These are phyloP conservation scores for Lepidotrigona ventralis DNA, from an alignment of 1,140 invertebrate species.

Conservation along the genomic window DNA sequence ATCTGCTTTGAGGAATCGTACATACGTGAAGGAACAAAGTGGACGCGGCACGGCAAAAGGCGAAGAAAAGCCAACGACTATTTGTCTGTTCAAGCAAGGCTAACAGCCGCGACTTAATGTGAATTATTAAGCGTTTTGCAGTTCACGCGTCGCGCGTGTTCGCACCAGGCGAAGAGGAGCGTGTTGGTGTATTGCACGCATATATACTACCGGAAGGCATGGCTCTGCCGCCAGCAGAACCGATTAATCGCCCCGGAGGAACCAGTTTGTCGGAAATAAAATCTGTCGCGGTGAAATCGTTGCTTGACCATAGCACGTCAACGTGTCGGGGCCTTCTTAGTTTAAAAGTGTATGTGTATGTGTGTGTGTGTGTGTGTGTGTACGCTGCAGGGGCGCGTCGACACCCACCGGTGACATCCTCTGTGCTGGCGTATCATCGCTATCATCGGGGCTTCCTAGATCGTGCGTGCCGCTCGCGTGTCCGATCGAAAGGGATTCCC, in stretches of 20 bases:
- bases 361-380: neutral
- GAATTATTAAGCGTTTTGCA: slow-evolving; percentile 40
- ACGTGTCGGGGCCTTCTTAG: slow-evolving; percentile 49
- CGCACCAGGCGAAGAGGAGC: slow-evolving; percentile 26
- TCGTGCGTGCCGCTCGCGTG: slow-evolving; percentile 39
- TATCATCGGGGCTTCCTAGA: slow-evolving; percentile 58
- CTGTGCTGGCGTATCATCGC: slow-evolving; percentile 31
- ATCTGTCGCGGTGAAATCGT: slow-evolving; percentile 72
- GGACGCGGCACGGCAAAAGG: neutral
- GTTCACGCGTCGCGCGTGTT: slow-evolving; percentile 41
- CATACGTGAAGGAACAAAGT: neutral
- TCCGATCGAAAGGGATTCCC: slow-evolving; percentile 62
- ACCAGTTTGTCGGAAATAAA: slow-evolving; percentile 79
- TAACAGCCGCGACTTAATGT: slow-evolving; percentile 25
- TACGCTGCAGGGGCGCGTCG: slow-evolving; percentile 47
- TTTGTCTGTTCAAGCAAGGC: slow-evolving; percentile 8
- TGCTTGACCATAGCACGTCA: slow-evolving; percentile 68
- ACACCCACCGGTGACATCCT: slow-evolving; percentile 39
- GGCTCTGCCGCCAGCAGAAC: slow-evolving; percentile 62
- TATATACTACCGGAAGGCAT: slow-evolving; percentile 40
- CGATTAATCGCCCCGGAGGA: slow-evolving; percentile 76
- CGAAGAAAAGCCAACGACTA: slow-evolving; percentile 18
- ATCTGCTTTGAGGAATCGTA: slow-evolving; percentile 9
- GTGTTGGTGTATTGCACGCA: neutral
- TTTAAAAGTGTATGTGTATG: slow-evolving; percentile 21